phyloP scores from a whole-genome alignment of 2,888 invertebrate genomes.

The Drosophila anomalipes region DNA sequence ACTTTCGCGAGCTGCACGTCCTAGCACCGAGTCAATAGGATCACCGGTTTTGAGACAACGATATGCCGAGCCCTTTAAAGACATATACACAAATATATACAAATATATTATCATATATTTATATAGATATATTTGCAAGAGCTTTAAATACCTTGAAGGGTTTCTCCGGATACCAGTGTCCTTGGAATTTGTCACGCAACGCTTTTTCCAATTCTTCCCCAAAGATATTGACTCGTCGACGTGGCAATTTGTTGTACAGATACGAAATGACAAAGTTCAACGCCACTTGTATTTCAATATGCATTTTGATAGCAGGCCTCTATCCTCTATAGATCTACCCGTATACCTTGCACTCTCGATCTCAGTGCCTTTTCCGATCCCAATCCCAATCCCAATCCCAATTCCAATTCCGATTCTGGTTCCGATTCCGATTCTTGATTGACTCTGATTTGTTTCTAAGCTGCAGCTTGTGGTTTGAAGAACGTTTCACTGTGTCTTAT shows the following conservation, averaged over 20 bases:
- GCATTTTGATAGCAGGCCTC: constrained; percentile 88
- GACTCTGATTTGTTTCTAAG: background rate
- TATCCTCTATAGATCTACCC: background rate
- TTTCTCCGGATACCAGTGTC: constrained; percentile 99
- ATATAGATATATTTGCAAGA: background rate
- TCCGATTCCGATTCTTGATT: background rate
- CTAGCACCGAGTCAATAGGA: constrained; percentile 96
- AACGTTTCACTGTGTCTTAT: constrained; percentile 30
- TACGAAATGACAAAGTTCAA: constrained; percentile 99
- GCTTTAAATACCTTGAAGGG: constrained; percentile 91
- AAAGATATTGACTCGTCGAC: constrained; percentile 98
- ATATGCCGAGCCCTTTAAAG: constrained; percentile 93
- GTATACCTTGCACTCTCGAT: constrained; percentile 1
- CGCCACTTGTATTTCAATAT: constrained; percentile 99
- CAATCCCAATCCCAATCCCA: too few species aligned
- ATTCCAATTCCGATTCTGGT: background rate
- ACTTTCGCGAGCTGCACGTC: constrained; percentile 95
- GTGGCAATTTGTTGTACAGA: constrained; percentile 98
- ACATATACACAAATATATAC: background rate
- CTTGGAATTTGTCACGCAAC: constrained; percentile 96
- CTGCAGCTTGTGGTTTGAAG: constrained; percentile 7
- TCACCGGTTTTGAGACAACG: constrained; percentile 97
- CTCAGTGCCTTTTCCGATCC: background rate
- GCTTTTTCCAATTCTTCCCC: constrained; percentile 98
- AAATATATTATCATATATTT: background rate